A percentile compares a stretch with the other conserved stretches of the same genome.
These are phyloP conservation scores for Harpalus rubripes DNA, from an alignment of 2,888 invertebrate genomes.

Conservation along the genomic window DNA sequence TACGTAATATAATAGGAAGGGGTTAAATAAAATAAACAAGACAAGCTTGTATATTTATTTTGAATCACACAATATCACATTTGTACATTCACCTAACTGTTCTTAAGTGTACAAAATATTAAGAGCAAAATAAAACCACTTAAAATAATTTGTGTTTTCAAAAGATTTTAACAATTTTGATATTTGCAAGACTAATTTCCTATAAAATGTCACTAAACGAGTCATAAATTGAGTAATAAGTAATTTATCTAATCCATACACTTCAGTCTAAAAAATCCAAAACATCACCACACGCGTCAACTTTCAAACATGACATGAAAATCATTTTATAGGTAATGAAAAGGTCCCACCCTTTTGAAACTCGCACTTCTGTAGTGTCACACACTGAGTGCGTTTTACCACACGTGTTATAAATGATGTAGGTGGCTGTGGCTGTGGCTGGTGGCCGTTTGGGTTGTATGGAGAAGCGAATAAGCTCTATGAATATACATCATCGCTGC, in stretches of 20 bases:
- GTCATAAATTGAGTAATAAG: slow-evolving; percentile 32
- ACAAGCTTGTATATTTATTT: slow-evolving; percentile 36
- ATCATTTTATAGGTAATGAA: slow-evolving; percentile 60
- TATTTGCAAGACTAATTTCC: slow-evolving; percentile 21
- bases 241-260: slow-evolving; percentile 40
- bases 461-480: slow-evolving; percentile 55
- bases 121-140: slow-evolving; percentile 5
- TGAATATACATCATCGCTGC: slow-evolving; percentile 70
- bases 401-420: slow-evolving; percentile 46
- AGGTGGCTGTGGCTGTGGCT: not conserved
- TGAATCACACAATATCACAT: slow-evolving; percentile 51
- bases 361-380: slow-evolving; percentile 55
- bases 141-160: slow-evolving; percentile 33
- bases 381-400: slow-evolving; percentile 47
- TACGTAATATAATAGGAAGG: not conserved
- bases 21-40: slow-evolving; percentile 18
- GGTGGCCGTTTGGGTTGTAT: not conserved
- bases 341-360: slow-evolving; percentile 15
- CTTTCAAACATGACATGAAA: slow-evolving; percentile 59
- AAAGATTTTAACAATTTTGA: slow-evolving; percentile 26
- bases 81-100: slow-evolving; percentile 33
- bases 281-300: slow-evolving; percentile 49
- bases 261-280: slow-evolving; percentile 50
- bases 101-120: slow-evolving; percentile 47
- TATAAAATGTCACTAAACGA: slow-evolving; percentile 44